Conservation (phyloP, 2,797 vertebrate genomes). For the Cuniculus paca region DNA sequence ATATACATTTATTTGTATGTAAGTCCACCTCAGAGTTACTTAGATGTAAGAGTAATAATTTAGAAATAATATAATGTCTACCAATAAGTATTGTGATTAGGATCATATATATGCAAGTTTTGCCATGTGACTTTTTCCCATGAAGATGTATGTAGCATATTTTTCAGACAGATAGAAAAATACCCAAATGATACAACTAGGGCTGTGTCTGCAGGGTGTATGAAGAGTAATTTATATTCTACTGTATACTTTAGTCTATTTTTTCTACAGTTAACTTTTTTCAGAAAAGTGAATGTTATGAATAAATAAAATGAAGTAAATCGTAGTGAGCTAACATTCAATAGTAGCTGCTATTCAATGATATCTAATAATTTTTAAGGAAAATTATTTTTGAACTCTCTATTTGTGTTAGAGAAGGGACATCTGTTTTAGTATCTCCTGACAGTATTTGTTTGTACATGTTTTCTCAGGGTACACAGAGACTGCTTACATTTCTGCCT, state of each 20-base stretch:
- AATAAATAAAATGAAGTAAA: slow-evolving; percentile 12
- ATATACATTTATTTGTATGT: slow-evolving; percentile 20
- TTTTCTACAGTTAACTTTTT: slow-evolving; percentile 40
- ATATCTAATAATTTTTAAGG: slow-evolving; percentile 39
- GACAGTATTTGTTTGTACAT: slow-evolving; percentile 50
- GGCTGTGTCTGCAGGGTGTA: not conserved
- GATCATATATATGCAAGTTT: not conserved
- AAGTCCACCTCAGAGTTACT: slow-evolving; percentile 51
- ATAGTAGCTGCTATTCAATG: slow-evolving; percentile 29
- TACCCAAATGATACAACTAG: not conserved
- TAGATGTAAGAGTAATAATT: not conserved
- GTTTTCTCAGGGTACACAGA: slow-evolving; percentile 28
- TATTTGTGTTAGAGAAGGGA: slow-evolving; percentile 38
- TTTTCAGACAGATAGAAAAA: not conserved
- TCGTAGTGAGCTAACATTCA: slow-evolving; percentile 35
- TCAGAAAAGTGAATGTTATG: slow-evolving; percentile 14
- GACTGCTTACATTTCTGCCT: not conserved
- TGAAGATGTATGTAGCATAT: slow-evolving; percentile 5
- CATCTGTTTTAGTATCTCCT: slow-evolving; percentile 20
- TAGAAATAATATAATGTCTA: slow-evolving; percentile 24
- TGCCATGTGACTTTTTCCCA: not conserved
- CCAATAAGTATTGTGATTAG: not conserved
- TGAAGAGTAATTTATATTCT: not conserved
- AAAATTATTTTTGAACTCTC: slow-evolving; percentile 34
- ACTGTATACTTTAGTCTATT: not conserved